Evolutionary conservation across 2,797 vertebrate genomes (phyloP).

Genomic region (Aphelocoma californica): DNA sequence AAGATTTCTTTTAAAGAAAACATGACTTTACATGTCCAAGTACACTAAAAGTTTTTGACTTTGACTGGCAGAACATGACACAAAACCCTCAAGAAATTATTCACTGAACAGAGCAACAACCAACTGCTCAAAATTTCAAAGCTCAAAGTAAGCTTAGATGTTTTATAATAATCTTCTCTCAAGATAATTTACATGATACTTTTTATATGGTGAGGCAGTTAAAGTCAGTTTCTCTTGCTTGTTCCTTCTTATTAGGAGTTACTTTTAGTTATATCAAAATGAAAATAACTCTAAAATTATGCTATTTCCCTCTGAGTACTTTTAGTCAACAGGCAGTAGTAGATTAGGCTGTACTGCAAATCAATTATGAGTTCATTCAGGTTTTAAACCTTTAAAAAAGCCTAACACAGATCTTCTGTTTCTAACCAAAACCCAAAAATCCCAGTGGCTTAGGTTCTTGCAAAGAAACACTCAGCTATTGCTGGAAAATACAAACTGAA

Average conservation of each 20-base stretch:
- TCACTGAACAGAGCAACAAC: not conserved
- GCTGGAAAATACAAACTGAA: not conserved
- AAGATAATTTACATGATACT: not conserved
- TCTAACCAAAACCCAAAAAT: not conserved
- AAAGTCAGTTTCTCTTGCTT: not conserved
- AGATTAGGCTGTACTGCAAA: not conserved
- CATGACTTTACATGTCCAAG: not conserved
- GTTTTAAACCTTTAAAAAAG: not conserved
- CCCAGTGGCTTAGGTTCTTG: not conserved
- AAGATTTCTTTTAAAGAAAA: not conserved
- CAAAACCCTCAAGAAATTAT: not conserved
- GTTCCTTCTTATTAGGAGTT: not conserved
- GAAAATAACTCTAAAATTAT: not conserved
- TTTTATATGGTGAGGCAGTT: not conserved
- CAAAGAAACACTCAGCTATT: not conserved
- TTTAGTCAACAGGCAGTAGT: not conserved
- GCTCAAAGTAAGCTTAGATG: not conserved
- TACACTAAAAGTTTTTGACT: not conserved
- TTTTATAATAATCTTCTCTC: not conserved
- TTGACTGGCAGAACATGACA: not conserved
- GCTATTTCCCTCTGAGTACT: not conserved
- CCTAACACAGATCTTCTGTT: not conserved
- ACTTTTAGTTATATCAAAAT: not conserved
- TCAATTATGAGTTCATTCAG: not conserved
- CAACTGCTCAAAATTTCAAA: not conserved